Evolutionary conservation across 2,888 invertebrate species (phyloP).

Genomic region (Clanis bilineata): DNA sequence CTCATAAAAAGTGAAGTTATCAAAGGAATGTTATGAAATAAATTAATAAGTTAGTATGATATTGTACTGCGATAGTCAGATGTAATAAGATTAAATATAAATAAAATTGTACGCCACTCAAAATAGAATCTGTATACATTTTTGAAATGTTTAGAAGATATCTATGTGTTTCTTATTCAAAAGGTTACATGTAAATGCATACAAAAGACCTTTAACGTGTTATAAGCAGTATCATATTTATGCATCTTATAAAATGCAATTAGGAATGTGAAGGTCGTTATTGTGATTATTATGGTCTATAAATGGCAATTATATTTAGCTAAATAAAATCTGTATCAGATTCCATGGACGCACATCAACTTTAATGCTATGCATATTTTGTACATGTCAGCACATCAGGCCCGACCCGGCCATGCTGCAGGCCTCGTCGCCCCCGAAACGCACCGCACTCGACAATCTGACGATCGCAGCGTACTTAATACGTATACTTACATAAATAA

Average conservation of each 20-base stretch:
- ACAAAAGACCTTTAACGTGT: conserved; percentile 1
- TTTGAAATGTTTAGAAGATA: conserved; percentile 45
- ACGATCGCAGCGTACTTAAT: conserved; percentile 67
- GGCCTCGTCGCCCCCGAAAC: conserved; percentile 15
- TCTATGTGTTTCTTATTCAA: conserved; percentile 26
- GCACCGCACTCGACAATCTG: conserved; percentile 41
- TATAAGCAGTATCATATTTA: neutral
- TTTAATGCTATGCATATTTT: neutral
- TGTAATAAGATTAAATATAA: conserved; percentile 24
- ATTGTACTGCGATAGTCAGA: conserved; percentile 63
- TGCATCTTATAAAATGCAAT: neutral
- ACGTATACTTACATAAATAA: conserved; percentile 69
- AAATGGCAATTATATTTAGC: conserved; percentile 7
- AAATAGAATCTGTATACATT: neutral
- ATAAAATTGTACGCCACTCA: neutral
- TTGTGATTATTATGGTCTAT: neutral
- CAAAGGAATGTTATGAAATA: conserved; percentile 35
- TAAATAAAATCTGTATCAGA: neutral
- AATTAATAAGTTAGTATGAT: conserved; percentile 46
- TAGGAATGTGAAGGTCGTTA: neutral
- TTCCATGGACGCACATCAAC: neutral
- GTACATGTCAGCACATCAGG: conserved; percentile 11
- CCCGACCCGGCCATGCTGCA: too few species aligned
- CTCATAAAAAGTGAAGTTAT: conserved; percentile 39
- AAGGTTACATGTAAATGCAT: conserved; percentile 12